Evolutionary conservation across 2,888 invertebrate species (phyloP), one percentile per base, ranked within the genome.

Genomic region (Zaprionus obscuricornis): DNA sequence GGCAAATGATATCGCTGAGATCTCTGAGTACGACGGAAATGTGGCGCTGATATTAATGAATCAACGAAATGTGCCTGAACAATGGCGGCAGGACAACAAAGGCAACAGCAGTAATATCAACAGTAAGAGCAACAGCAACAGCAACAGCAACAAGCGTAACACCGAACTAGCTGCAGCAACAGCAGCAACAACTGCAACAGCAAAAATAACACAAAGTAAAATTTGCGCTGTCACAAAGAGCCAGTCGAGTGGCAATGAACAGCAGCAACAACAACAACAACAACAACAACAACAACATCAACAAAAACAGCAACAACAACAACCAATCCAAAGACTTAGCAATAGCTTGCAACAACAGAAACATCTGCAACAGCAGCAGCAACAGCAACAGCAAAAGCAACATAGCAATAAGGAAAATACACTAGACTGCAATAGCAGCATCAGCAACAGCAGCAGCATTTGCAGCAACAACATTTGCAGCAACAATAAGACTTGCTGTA

Each of bases 261-360:
- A 69, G 47, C 63, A 68, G 65, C 74, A 78, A 39, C 64, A 74
- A 52, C 45, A 74, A 42, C 62, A 56, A 36, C 66, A 63, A 26
- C 67, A 74, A 26, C 55, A 55, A 31, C 52, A 63, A 37, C 58
- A 56, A 34, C 46, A 55, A 31, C 52, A 63, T 34, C 58, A 56
- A 34, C 46, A 40, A 42, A 64, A 57, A 60, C 52, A 49, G 42
- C 64, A 66, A 43, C 66, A 60, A 52, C 76, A 66, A 69, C 78
- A 81, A 74, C 72, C 71, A 82, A 87, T 77, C 88, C 88, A 88
- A 88, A 88, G 88, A 88, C 86, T 86, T 87, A 88, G 88, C 74
- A 81, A 83, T 86, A 76, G 71, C 68, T 74, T 74, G 74, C 78
- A 82, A 76, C 58, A 77, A 76, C 72, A 45, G 33, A 65, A 77